These are phyloP conservation scores for Crossaster papposus DNA, from an alignment of 53 echinoderm and acorn worm genomes.

Conservation along the genomic window DNA sequence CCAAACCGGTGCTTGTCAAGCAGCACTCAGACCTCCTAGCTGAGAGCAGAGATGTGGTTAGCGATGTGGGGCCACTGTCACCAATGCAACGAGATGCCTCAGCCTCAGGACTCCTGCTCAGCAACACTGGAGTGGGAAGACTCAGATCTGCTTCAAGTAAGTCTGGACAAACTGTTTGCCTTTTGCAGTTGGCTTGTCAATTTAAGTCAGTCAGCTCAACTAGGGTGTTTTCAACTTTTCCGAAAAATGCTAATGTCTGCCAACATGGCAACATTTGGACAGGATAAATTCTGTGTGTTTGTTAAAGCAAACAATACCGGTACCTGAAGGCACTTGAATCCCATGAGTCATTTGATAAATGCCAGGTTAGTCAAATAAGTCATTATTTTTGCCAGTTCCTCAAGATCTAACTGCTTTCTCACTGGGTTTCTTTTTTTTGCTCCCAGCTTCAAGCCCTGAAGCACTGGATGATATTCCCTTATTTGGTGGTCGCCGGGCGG, in stretches of 20 bases:
- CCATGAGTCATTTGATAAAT: too few relatives aligned
- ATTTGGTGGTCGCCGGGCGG: slow-evolving; percentile 75
- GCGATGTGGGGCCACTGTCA: slow-evolving; percentile 38
- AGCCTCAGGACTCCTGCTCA: slow-evolving; percentile 41
- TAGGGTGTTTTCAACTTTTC: too few relatives aligned
- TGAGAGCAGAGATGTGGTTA: slow-evolving; percentile 31
- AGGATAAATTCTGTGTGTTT: too few relatives aligned
- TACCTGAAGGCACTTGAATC: too few relatives aligned
- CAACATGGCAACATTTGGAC: too few relatives aligned
- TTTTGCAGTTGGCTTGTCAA: too few relatives aligned
- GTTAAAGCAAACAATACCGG: too few relatives aligned
- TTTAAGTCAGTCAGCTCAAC: too few relatives aligned
- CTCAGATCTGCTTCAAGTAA: slow-evolving; percentile 78
- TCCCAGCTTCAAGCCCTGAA: slow-evolving; percentile 88
- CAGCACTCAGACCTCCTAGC: slow-evolving; percentile 58
- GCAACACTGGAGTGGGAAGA: slow-evolving; percentile 55
- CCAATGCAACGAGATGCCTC: slow-evolving; percentile 34
- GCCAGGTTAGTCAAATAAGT: too few relatives aligned
- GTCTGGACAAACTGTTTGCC: neutral
- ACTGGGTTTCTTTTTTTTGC: neutral
- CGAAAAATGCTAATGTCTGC: too few relatives aligned
- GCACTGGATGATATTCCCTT: slow-evolving; percentile 85
- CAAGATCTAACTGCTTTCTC: neutral
- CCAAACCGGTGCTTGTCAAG: slow-evolving; percentile 40
- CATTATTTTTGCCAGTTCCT: too few relatives aligned